Percentiles rank a stretch among this genome's conserved stretches.
These are phyloP conservation scores for Ciconia maguari DNA, from an alignment of 2,113 vertebrate species.

Conservation along the genomic window DNA sequence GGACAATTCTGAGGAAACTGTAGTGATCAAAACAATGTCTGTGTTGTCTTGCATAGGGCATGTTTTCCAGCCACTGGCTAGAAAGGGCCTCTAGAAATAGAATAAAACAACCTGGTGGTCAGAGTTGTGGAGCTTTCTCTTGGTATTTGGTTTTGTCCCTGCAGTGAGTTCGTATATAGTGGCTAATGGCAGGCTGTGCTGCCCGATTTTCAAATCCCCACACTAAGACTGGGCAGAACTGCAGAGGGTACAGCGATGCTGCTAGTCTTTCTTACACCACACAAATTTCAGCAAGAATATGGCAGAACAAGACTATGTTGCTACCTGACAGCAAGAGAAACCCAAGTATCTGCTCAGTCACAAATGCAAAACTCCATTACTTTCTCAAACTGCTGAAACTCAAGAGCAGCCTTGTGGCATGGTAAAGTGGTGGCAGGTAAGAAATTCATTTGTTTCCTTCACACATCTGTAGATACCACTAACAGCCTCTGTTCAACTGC, in stretches of 20 bases:
- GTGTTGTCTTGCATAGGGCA: neutral
- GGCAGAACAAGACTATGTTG: neutral
- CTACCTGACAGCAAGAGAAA: neutral
- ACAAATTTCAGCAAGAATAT: accelerated
- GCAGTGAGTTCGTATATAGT: accelerated
- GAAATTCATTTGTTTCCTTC: neutral
- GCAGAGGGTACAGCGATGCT: accelerated
- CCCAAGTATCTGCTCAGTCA: neutral
- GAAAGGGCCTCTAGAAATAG: neutral
- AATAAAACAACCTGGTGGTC: neutral
- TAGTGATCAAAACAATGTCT: too few relatives aligned
- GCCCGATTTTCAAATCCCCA: neutral
- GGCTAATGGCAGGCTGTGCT: neutral
- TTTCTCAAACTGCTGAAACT: neutral
- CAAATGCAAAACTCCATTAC: accelerated
- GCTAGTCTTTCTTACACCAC: accelerated
- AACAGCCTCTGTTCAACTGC: neutral
- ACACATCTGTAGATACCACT: accelerated
- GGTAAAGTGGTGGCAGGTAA: neutral
- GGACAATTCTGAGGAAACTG: neutral
- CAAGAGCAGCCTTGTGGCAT: accelerated
- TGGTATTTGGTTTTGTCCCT: neutral
- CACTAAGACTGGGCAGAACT: accelerated
- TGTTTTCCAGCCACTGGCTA: neutral
- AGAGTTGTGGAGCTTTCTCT: neutral